Conservation (phyloP, 1,140 invertebrate genomes). For the Coelopa frigida region DNA sequence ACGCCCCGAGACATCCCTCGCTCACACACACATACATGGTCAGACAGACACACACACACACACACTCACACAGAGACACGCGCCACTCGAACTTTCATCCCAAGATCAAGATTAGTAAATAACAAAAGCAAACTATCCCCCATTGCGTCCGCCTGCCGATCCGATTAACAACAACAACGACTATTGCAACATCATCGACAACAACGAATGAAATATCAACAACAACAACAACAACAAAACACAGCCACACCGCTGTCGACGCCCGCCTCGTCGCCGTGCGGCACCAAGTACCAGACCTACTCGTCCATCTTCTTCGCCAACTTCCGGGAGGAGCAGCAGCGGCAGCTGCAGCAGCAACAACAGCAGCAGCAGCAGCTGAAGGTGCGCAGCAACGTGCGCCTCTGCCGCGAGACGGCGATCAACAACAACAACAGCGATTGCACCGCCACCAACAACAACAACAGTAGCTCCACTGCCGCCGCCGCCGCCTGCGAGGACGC, state of each 20-base stretch:
- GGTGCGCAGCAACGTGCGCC: slow-evolving; percentile 12
- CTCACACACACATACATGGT: no score
- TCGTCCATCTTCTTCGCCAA: slow-evolving; percentile 43
- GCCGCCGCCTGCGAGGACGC: slow-evolving; percentile 19
- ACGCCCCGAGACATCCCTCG: no score
- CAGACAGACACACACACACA: background rate
- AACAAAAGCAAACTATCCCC: slow-evolving; percentile 44
- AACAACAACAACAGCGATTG: slow-evolving; percentile 27
- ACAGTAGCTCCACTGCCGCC: slow-evolving; percentile 23
- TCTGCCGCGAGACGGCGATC: slow-evolving; percentile 32
- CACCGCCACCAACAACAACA: slow-evolving; percentile 7
- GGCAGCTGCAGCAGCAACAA: slow-evolving; percentile 19
- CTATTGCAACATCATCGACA: no score
- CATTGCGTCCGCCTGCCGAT: slow-evolving; percentile 25
- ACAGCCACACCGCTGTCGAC: slow-evolving; percentile 40
- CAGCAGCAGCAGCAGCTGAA: slow-evolving; percentile 19
- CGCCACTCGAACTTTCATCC: background rate
- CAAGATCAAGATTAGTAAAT: slow-evolving; percentile 27
- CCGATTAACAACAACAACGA: background rate
- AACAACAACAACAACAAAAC: slow-evolving; percentile 19
- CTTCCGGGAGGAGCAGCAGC: slow-evolving; percentile 28
- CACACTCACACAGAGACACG: background rate
- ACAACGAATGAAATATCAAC: slow-evolving; percentile 16
- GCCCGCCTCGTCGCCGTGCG: slow-evolving; percentile 38
- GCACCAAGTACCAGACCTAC: slow-evolving; percentile 41